A percentile compares a stretch with the other conserved stretches of the same genome.
phyloP scores from a whole-genome alignment of 2,797 vertebrate genomes.

The Peromyscus nudipes region DNA sequence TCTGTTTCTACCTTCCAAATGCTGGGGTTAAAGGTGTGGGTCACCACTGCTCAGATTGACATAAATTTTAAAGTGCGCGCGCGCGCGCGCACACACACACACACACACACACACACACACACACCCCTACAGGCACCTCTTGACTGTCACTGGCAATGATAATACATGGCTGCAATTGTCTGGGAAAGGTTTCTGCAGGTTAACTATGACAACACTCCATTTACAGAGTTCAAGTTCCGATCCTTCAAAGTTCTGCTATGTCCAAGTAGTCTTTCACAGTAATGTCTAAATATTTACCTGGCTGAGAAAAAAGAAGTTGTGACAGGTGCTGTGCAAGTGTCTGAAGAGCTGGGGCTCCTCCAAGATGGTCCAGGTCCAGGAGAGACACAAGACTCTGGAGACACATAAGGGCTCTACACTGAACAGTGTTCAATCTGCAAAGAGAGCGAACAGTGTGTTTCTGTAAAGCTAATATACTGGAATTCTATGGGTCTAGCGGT shows the following conservation, averaged over 20 bases:
- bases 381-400: conserved; percentile 95
- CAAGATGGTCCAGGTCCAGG: conserved; percentile 94
- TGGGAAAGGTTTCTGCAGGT: conserved; percentile 3
- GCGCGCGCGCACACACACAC: not conserved
- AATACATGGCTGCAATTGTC: not conserved
- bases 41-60: not conserved
- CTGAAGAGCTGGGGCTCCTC: conserved; percentile 93
- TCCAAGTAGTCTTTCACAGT: not conserved
- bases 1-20: not conserved
- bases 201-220: not conserved
- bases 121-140: not conserved
- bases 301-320: conserved; percentile 92
- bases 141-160: not conserved
- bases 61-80: not conserved
- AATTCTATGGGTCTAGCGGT: not conserved
- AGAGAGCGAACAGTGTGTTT: not conserved
- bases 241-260: not conserved
- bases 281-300: conserved; percentile 86
- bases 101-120: not conserved
- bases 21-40: not conserved
- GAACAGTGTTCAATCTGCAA: conserved; percentile 93
- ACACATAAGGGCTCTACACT: conserved; percentile 95
- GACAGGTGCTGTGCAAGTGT: conserved; percentile 94
- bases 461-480: not conserved
- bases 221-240: not conserved